Base-by-base conservation (phyloP, 1,140 invertebrate genomes). In the Drosophila rhopaloa region DNA sequence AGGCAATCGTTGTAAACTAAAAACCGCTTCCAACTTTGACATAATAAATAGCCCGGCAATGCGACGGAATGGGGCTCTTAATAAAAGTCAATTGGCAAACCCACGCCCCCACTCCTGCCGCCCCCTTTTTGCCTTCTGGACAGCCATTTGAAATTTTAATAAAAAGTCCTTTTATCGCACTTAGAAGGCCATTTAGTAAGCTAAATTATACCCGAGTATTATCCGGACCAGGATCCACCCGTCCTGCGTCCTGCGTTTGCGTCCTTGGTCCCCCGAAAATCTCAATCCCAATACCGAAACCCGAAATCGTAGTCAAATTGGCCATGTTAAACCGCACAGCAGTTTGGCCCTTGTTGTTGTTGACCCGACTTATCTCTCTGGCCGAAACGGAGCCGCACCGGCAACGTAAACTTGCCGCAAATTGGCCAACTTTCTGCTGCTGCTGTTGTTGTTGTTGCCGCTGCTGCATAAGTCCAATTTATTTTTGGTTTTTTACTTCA, bases 111-210 rank as follows among this genome's bases (percentile, higher is more conserved):
- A 0, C 16, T 40, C 13, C 2, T n/a, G 19, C 7, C n/a, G 1
- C 9, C 27, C 35, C 4, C 5, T 35, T 9, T 35, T 37, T 27
- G 35, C 48, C 38, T 16, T 27, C 11, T 19, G 32, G 29, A 57
- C 50, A 41, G 67, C 67, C 74, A 62, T 84, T 84, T 79, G 57
- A 71, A 83, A 83, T 86, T 88, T 88, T 81, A 79, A 79, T 86
- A 86, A 88, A 86, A 88, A 88, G 83, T 88, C 68, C 81, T 82
- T 86, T 86, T 86, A 86, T 86, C 83, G 82, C 82, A 88, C 82
- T 88, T 82, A 82, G 83, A 76, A 85, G 79, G 83, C 83, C 82
- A 85, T 85, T 88, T 76, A 85, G 82, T 86, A 73, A 83, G 70
- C 79, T 88, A 86, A 86, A 86, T 88, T 88, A 86, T 86, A 82